phyloP scores from a whole-genome alignment of 2,797 vertebrate genomes.

The Enteromius paludinosus region DNA sequence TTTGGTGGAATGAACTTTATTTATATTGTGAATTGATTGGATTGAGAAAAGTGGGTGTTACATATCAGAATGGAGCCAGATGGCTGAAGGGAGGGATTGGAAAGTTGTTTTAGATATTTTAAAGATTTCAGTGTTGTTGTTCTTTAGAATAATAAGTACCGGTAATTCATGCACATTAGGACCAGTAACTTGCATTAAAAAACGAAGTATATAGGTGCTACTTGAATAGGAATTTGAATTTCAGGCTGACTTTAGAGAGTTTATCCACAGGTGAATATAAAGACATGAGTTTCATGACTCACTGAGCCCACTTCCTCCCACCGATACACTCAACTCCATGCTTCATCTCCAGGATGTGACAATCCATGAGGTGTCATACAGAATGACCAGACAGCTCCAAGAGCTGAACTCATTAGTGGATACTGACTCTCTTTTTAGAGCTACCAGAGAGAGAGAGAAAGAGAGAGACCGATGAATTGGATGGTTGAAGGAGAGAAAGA shows the following conservation, averaged over 20 bases:
- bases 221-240: background rate
- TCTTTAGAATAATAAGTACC: background rate
- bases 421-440: slow-evolving; percentile 37
- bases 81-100: background rate
- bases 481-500: slow-evolving; percentile 34
- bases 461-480: slow-evolving; percentile 21
- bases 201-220: background rate
- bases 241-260: slow-evolving; percentile 1
- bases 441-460: slow-evolving; percentile 23
- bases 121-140: background rate
- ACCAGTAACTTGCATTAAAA: background rate
- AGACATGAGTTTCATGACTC: slow-evolving; percentile 19
- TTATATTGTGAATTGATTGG: background rate
- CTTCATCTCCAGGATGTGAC: slow-evolving; percentile 45
- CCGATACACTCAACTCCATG: slow-evolving; percentile 24
- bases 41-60: background rate
- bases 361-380: slow-evolving; percentile 37
- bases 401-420: slow-evolving; percentile 54
- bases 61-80: background rate
- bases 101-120: background rate
- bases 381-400: slow-evolving; percentile 45
- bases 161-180: background rate
- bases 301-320: slow-evolving; percentile 32
- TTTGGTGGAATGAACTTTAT: background rate
- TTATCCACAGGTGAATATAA: slow-evolving; percentile 22